Base-by-base conservation (phyloP, 2,113 vertebrate genomes). In the Mugil cephalus region DNA sequence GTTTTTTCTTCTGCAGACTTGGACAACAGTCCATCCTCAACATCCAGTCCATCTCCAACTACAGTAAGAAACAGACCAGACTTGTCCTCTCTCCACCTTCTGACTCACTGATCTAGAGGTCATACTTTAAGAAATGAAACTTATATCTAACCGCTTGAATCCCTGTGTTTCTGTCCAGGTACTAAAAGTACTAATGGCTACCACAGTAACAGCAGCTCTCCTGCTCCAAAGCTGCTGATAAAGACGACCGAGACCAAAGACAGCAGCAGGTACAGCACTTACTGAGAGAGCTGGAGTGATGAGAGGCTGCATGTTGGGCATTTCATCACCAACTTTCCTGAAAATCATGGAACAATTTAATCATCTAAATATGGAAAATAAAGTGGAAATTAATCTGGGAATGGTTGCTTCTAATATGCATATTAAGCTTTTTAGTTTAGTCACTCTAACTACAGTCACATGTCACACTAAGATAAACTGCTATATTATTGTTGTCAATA, bases 161-260 rank as follows among this genome's bases (percentile, higher is more conserved):
- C 7, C 30, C 3, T 36, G 2, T 74, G 17, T 35, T 40, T 48
- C 18, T 83, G 40, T 64, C 4, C 81, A 90, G 93, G 86, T 59
- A 69, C 86, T 53, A 93, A 91, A 68, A 85, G 84, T 40, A 38
- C 75, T 14, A 93, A 92, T 6, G 88, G 92, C 7, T 85, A 55
- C 67, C 86, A 88, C 62, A 35, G 58, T 6, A 75, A 42, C 79
- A 86, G 77, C 88, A 63, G 75, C 80, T 93, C 91, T 74, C 84
- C 90, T n/a, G 79, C 82, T 51, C 84, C 91, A 0, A 94, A 90
- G 45, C 69, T 94, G 75, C 90, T 94, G 65, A 93, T 95, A 52
- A 95, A 94, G 86, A 94, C 89, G 0, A 93, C 90, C 0, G 93
- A 95, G 88, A 88, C 82, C 75, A 74, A 87, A 80, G 91, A 94